A percentile compares a stretch with the other conserved stretches of the same genome.
phyloP scores from a whole-genome alignment of 2,797 vertebrate genomes.

The Falco berigora region DNA sequence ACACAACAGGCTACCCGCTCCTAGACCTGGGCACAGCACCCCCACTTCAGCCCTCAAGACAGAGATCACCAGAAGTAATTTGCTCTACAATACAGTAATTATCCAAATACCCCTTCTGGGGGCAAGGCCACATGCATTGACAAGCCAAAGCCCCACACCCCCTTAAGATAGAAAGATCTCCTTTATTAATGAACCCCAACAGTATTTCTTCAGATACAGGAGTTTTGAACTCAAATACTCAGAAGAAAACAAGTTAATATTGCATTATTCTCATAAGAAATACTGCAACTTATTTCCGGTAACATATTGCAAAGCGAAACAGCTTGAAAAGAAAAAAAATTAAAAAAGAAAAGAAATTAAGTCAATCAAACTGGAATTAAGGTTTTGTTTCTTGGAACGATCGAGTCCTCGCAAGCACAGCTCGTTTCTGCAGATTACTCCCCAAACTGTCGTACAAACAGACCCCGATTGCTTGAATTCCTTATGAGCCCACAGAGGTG shows the following conservation, averaged over 20 bases:
- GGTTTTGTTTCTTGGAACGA: constrained; percentile 72
- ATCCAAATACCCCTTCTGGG: neutral
- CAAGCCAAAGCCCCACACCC: constrained; percentile 34
- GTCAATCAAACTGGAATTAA: constrained; percentile 76
- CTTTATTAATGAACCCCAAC: constrained; percentile 80
- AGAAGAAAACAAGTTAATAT: constrained; percentile 77
- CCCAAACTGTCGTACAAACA: constrained; percentile 74
- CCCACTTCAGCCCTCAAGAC: neutral
- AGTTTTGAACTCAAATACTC: constrained; percentile 78
- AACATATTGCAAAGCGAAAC: constrained; percentile 83
- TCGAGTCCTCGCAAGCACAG: constrained; percentile 81
- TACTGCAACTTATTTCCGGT: constrained; percentile 75
- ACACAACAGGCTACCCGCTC: neutral
- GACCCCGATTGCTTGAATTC: constrained; percentile 71
- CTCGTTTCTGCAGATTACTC: constrained; percentile 78
- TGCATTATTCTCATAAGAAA: constrained; percentile 76
- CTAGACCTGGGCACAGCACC: neutral
- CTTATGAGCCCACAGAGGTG: constrained; percentile 73
- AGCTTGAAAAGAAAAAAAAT: constrained; percentile 70
- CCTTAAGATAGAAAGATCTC: constrained; percentile 79
- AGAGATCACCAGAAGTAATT: neutral
- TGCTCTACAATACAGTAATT: neutral
- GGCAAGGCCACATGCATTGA: neutral
- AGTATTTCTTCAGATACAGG: constrained; percentile 78
- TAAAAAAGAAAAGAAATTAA: constrained; percentile 70